phyloP scores from a whole-genome alignment of 2,113 vertebrate species.

The Cromileptes altivelis region DNA sequence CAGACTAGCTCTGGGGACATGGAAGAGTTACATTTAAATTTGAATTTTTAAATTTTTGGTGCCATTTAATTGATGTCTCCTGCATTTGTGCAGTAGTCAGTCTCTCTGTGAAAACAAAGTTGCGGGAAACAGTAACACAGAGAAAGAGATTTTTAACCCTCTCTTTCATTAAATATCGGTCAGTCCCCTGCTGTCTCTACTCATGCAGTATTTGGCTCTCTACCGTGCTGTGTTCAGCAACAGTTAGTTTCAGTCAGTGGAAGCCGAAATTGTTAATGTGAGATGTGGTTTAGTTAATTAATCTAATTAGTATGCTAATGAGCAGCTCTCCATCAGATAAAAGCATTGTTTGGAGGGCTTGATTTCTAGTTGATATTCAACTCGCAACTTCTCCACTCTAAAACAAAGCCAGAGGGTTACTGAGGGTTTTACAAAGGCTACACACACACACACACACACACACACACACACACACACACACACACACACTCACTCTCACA shows the following conservation, averaged over 20 bases:
- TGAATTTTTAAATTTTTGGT: background rate
- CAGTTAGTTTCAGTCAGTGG: conserved; percentile 57
- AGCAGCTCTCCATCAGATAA: conserved; percentile 69
- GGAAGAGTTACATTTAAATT: too few species aligned
- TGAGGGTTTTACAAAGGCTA: conserved; percentile 57
- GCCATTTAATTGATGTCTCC: background rate
- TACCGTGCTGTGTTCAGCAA: conserved; percentile 32
- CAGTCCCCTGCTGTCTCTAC: background rate
- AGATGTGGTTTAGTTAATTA: conserved; percentile 72
- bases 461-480: conserved; percentile 16
- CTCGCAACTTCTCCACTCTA: conserved; percentile 55
- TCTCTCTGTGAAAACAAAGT: background rate
- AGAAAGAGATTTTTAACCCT: background rate
- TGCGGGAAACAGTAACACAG: background rate
- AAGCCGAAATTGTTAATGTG: conserved; percentile 55
- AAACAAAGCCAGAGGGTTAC: conserved; percentile 64
- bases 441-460: conserved; percentile 22
- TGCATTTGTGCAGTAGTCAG: background rate
- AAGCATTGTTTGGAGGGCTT: conserved; percentile 67
- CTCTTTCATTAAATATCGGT: conserved; percentile 12
- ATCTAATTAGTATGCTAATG: conserved; percentile 80
- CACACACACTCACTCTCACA: conserved; percentile 24
- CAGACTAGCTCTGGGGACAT: too few species aligned
- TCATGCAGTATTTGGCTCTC: background rate
- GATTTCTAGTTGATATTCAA: conserved; percentile 79